Base-by-base conservation (phyloP, 2,888 invertebrate genomes). In the Agonopterix arenella region DNA sequence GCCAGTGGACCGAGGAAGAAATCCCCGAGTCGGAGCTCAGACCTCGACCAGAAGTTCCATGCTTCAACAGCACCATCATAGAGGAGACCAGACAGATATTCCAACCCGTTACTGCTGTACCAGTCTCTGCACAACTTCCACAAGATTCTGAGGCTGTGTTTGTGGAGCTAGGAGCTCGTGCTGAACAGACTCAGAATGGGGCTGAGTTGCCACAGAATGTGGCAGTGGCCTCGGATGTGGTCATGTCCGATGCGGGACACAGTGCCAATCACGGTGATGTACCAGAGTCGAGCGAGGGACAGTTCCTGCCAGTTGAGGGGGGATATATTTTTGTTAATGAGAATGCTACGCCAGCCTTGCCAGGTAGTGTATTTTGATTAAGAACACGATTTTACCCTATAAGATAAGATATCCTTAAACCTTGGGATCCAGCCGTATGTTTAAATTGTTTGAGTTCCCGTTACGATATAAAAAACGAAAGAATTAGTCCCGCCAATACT, bases 1-100 rank as follows among this genome's bases (percentile, higher is more conserved):
- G 84, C 59, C 89, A 90, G 58, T 90, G 90, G 90, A 79, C 75
- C 0, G 90, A 90, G 50, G 90, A 90, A 36, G 89, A 88, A 4
- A 62, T 82, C 0, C 88, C 88, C 0, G 80, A 76, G 49, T 57
- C 73, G 0, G 88, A 86, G 56, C 57, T 80, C 1, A 75, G 53
- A 43, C 48, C 57, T 8, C 9, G 49, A 13, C 58, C 56, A 44
- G 82, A 83, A 38, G 46, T 85, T 0, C 73, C 83, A 1, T 84
- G 86, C 57, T 88, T 88, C 61, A 85, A 80, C 59, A 78, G 71
- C 50, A 65, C 74, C 0, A 63, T 86, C n/a, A 89, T 89, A 41
- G 84, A 84, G 48, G 86, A 83, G 43, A 86, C 85, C 1, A 76
- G 66, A 8, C 68, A 73, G 13, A 81, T 88, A 44, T 84, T 88